phyloP scores from a whole-genome alignment of 2,797 vertebrate genomes.

The Clamator glandarius region DNA sequence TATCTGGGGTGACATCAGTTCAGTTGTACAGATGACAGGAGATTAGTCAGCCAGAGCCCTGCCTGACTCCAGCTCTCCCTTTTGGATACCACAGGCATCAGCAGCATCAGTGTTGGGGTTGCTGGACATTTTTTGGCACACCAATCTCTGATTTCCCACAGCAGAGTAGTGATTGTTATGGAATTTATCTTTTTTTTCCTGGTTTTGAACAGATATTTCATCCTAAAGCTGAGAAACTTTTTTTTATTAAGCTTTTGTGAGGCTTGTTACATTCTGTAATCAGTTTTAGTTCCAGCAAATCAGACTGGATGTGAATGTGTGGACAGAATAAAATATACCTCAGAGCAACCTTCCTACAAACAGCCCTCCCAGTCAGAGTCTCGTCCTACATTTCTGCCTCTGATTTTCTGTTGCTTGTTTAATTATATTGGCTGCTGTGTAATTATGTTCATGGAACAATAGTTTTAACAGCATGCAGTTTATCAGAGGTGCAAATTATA shows the following conservation, averaged over 20 bases:
- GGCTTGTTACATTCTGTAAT: neutral
- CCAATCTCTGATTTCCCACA: neutral
- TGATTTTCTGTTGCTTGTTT: slow-evolving; percentile 13
- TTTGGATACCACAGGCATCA: neutral
- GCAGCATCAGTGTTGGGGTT: neutral
- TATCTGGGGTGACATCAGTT: neutral
- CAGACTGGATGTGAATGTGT: neutral
- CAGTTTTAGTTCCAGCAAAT: slow-evolving; percentile 13
- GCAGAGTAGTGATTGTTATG: neutral
- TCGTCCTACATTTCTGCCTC: slow-evolving; percentile 3
- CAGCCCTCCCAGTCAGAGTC: neutral
- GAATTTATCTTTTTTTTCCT: neutral
- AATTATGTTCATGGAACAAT: slow-evolving; percentile 73
- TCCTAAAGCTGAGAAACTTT: neutral
- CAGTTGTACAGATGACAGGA: rapidly evolving
- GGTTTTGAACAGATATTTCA: neutral
- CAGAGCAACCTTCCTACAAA: slow-evolving; percentile 1
- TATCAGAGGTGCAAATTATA: slow-evolving; percentile 66
- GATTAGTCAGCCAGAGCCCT: neutral
- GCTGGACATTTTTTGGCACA: neutral
- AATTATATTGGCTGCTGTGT: slow-evolving; percentile 65
- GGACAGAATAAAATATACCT: slow-evolving; percentile 24
- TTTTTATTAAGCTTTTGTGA: neutral
- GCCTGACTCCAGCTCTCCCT: neutral
- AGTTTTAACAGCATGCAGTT: slow-evolving; percentile 53